These are phyloP conservation scores for Sebastes glaucus DNA, from an alignment of 2,797 vertebrate species.

Conservation along the genomic window DNA sequence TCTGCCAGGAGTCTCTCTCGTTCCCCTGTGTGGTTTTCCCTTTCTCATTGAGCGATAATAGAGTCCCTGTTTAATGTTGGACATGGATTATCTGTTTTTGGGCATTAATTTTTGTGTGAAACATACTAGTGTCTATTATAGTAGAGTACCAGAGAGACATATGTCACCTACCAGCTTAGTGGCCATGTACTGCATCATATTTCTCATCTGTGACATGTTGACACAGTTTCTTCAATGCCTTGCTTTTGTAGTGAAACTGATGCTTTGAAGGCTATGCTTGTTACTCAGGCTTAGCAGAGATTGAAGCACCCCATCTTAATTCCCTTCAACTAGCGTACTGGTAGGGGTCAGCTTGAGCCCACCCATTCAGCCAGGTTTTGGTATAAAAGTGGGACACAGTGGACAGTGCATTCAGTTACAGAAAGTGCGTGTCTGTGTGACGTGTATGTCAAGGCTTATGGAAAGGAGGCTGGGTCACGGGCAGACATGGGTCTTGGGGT, in stretches of 20 bases:
- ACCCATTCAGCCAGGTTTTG: slow-evolving; percentile 43
- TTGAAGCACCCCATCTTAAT: slow-evolving; percentile 31
- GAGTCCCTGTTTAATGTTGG: background rate
- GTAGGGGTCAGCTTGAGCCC: slow-evolving; percentile 13
- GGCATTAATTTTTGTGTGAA: background rate
- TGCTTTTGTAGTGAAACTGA: slow-evolving; percentile 39
- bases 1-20: slow-evolving; percentile 46
- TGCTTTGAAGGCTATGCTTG: slow-evolving; percentile 51
- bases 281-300: slow-evolving; percentile 42
- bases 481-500: no score
- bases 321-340: slow-evolving; percentile 10
- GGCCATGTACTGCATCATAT: background rate
- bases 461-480: no score
- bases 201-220: slow-evolving; percentile 15
- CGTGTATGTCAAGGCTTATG: background rate
- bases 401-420: slow-evolving; percentile 26
- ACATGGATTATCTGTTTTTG: background rate
- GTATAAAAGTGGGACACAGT: slow-evolving; percentile 54
- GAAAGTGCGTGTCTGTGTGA: background rate
- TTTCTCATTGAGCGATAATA: background rate
- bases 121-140: background rate
- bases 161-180: background rate
- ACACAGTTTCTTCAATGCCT: slow-evolving; percentile 15
- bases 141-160: background rate
- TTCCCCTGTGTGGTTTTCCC: background rate